A percentile compares a stretch with the other conserved stretches of the same genome.
These are phyloP conservation scores for Leguminivora glycinivorella DNA, from an alignment of 1,140 invertebrate species.

Conservation along the genomic window DNA sequence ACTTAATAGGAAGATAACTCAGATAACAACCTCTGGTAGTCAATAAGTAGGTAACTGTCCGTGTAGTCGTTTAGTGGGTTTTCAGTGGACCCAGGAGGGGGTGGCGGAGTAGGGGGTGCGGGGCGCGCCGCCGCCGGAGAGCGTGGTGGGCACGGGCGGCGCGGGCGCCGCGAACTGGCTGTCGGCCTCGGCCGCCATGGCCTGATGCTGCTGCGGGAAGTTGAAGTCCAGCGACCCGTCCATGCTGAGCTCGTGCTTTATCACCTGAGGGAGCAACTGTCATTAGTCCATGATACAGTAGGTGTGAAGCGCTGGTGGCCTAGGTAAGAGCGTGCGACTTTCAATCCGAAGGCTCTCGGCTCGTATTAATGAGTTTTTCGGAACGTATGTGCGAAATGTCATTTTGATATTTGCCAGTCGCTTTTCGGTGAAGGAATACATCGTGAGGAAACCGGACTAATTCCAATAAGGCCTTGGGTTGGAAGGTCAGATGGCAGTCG, in stretches of 20 bases:
- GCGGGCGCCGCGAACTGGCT: constrained; percentile 66
- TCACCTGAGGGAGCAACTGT: constrained; percentile 80
- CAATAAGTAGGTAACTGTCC: constrained; percentile 53
- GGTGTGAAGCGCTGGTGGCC: no score
- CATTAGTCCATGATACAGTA: background rate
- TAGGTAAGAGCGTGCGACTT: no score
- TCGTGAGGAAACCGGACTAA: no score
- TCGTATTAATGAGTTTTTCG: no score
- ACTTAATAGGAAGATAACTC: constrained; percentile 42
- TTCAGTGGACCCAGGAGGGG: constrained; percentile 73
- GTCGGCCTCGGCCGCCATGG: constrained; percentile 62
- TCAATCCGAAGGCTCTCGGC: no score
- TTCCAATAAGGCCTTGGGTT: no score
- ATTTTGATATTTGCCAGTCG: no score
- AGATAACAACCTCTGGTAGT: constrained; percentile 35
- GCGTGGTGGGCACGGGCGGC: constrained; percentile 67
- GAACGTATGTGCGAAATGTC: no score
- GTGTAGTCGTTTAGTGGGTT: constrained; percentile 27
- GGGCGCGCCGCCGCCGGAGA: constrained; percentile 57
- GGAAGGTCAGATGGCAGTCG: no score
- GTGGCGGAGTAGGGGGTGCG: constrained; percentile 61
- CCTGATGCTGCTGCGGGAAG: constrained; percentile 81
- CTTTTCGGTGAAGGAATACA: no score
- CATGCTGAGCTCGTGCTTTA: constrained; percentile 95
- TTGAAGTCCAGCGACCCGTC: constrained; percentile 97